Evolutionary conservation across 2,797 vertebrate genomes (phyloP).

Genomic region (Cynopterus sphinx): DNA sequence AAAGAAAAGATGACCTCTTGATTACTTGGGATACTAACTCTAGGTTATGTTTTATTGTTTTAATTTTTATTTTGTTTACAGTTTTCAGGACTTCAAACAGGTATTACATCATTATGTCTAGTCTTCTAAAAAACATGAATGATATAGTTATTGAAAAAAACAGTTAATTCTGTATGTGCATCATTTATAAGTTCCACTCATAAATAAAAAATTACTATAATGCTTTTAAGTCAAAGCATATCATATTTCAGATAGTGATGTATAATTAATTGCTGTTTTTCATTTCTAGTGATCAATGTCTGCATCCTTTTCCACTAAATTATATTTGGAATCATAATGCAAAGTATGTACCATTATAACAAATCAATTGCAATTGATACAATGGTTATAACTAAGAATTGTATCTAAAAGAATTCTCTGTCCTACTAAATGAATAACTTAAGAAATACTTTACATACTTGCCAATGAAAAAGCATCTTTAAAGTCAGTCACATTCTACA

Average conservation of each 20-base stretch:
- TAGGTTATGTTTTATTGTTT: constrained; percentile 1
- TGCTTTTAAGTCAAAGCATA: constrained; percentile 63
- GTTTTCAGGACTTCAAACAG: background rate
- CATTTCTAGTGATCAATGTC: constrained; percentile 56
- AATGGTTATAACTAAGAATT: constrained; percentile 49
- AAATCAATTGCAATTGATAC: background rate
- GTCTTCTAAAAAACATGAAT: background rate
- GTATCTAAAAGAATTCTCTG: constrained; percentile 34
- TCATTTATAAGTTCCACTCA: constrained; percentile 45
- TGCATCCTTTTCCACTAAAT: constrained; percentile 38
- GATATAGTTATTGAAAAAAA: background rate
- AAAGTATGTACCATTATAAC: constrained; percentile 8
- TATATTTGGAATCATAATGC: constrained; percentile 48
- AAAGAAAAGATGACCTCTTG: background rate
- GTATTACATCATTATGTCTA: background rate
- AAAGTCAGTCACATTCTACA: background rate
- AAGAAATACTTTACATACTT: constrained; percentile 1
- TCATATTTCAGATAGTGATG: constrained; percentile 57
- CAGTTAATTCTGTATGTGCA: constrained; percentile 17
- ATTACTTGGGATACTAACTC: background rate
- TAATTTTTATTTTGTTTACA: constrained; percentile 34
- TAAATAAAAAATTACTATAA: constrained; percentile 61
- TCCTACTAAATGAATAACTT: background rate
- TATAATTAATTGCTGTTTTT: constrained; percentile 62
- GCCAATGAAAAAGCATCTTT: constrained; percentile 36